Base-by-base conservation (phyloP, 2,113 vertebrate genomes). In the Micronycteris hirsuta region DNA sequence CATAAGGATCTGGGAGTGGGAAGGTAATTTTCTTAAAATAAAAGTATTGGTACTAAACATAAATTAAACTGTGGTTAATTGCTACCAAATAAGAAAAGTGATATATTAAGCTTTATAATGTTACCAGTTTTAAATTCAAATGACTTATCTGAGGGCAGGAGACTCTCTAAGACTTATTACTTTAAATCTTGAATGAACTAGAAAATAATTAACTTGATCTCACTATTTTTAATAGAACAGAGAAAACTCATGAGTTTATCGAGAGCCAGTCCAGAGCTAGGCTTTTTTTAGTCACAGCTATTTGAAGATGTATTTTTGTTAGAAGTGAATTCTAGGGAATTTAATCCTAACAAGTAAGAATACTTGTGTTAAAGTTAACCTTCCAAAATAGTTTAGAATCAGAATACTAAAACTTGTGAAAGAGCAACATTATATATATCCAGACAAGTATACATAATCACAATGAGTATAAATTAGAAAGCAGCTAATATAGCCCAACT, bases 1-100 rank as follows among this genome's bases (percentile, higher is more conserved):
- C 99, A 3, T 99, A 99, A 0, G 99, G 99, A 97, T 99, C 99
- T 99, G 97, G 85, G 73, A 89, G 68, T 49, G 85, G 33, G 58
- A 31, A 96, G 58, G 8, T 54, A 84, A 31, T 58, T 96, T 86
- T 67, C 67, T 22, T 82, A 68, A 71, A 89, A 94, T 61, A 16
- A 49, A 78, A 78, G 8, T 28, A 65, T 19, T 6, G 33, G 28
- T 54, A 58, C 0, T 20, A 65, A 84, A 38, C 26, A 82, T 26
- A 33, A 47, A 80, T 47, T 28, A 91, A 71, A 81, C 33, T 58
- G 12, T 38, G 49, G 33, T 61, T 86, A 16, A 54, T 26, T 89
- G 33, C 84, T 45, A 28, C 38, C 71, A 71, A 92, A 52, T 76
- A 67, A 92, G 58, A 76, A 86, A 74, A 92, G 41, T 26, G 7